A percentile compares a stretch with the other conserved stretches of the same genome.
phyloP scores from a whole-genome alignment of 2,797 vertebrate genomes.

The Tolypeutes matacus region DNA sequence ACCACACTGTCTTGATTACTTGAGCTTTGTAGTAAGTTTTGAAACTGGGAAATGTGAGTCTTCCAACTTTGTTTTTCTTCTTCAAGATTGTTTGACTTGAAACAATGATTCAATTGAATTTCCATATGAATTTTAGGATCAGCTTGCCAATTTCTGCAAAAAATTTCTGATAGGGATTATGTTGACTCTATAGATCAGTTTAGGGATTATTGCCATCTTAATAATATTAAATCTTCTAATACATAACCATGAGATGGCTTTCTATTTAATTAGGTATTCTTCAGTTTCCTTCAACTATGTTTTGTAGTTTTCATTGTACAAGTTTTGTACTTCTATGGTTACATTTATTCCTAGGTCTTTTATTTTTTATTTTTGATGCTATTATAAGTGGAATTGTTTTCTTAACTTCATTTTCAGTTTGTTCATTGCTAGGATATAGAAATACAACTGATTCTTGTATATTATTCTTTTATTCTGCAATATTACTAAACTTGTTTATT shows the following conservation, averaged over 20 bases:
- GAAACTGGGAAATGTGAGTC: conserved; percentile 40
- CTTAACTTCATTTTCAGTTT: conserved; percentile 64
- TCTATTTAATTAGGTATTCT: neutral
- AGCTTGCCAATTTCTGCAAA: conserved; percentile 30
- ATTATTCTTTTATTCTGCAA: neutral
- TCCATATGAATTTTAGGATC: conserved; percentile 58
- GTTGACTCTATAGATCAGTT: neutral
- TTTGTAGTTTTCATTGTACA: conserved; percentile 18
- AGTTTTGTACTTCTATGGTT: conserved; percentile 21
- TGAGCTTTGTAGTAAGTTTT: conserved; percentile 41
- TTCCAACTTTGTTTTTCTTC: neutral
- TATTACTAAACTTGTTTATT: neutral
- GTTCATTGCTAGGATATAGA: neutral
- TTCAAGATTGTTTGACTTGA: conserved; percentile 36
- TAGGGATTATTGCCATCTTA: neutral
- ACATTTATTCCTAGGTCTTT: neutral
- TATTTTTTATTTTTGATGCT: neutral
- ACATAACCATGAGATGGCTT: neutral
- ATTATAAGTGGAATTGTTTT: conserved; percentile 18
- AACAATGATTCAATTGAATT: neutral
- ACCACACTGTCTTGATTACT: conserved; percentile 13
- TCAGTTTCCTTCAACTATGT: neutral
- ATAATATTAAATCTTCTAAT: neutral
- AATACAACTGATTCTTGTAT: conserved; percentile 14
- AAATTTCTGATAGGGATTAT: neutral